A percentile compares a stretch with the other conserved stretches of the same genome.
phyloP scores from a whole-genome alignment of 2,888 invertebrate genomes.

The Willowsia nigromaculata region DNA sequence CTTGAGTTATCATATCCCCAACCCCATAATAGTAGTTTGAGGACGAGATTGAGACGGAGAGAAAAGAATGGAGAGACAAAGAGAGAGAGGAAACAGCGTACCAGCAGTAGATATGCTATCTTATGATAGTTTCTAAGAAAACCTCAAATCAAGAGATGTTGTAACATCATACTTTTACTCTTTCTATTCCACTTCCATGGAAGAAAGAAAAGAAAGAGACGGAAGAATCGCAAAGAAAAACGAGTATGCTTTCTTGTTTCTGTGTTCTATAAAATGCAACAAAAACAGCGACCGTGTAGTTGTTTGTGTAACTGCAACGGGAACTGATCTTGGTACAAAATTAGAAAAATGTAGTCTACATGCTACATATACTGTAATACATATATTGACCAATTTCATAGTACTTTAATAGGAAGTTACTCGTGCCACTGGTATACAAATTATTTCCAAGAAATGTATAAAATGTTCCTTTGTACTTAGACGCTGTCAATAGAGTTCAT shows the following conservation, averaged over 20 bases:
- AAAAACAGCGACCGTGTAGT: background rate
- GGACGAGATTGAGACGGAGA: slow-evolving; percentile 17
- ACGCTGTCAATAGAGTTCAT: too few species aligned
- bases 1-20: slow-evolving; percentile 5
- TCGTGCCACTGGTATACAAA: too few species aligned
- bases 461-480: too few species aligned
- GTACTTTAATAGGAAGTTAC: too few species aligned
- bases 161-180: slow-evolving; percentile 35
- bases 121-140: slow-evolving; percentile 11
- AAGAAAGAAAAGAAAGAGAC: slow-evolving; percentile 2
- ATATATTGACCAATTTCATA: too few species aligned
- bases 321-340: too few species aligned
- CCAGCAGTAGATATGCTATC: background rate
- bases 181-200: background rate
- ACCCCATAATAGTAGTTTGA: background rate
- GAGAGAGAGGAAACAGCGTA: background rate
- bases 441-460: too few species aligned
- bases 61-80: background rate
- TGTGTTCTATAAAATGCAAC: background rate
- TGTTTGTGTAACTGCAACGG: too few species aligned
- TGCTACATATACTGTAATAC: too few species aligned
- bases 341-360: too few species aligned
- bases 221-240: background rate
- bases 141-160: slow-evolving; percentile 37
- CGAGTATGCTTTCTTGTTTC: slow-evolving; percentile 27